Evolutionary conservation across 2,797 vertebrate species (phyloP).

Genomic region (Karalla daura): DNA sequence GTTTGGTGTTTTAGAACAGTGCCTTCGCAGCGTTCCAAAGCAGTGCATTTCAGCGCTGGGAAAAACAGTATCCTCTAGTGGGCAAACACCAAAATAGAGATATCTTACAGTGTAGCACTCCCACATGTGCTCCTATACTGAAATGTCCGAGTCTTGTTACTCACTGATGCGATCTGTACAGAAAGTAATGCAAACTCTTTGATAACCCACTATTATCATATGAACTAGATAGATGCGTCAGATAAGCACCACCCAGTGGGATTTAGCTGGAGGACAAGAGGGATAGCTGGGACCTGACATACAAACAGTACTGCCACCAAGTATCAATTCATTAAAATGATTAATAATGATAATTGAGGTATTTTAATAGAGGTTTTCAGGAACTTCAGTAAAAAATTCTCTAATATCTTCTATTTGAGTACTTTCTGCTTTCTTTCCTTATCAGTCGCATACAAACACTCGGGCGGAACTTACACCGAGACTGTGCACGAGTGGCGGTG

Average conservation of each 20-base stretch:
- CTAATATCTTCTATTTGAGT: too few relatives aligned
- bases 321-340: too few relatives aligned
- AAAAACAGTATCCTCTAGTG: neutral
- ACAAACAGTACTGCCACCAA: too few relatives aligned
- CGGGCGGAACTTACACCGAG: constrained; percentile 86
- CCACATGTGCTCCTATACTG: neutral
- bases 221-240: neutral
- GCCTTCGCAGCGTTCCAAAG: too few relatives aligned
- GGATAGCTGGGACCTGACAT: too few relatives aligned
- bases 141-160: neutral
- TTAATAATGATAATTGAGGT: too few relatives aligned
- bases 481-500: constrained; percentile 88
- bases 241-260: neutral
- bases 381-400: too few relatives aligned
- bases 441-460: too few relatives aligned
- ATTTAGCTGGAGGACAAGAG: neutral
- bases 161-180: neutral
- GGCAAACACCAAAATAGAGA: neutral
- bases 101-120: neutral
- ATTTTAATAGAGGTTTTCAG: too few relatives aligned
- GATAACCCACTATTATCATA: neutral
- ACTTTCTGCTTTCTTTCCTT: too few relatives aligned
- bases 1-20: too few relatives aligned
- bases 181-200: neutral
- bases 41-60: neutral